Conservation (phyloP, 2,888 invertebrate genomes). For the Parnassius apollo region DNA sequence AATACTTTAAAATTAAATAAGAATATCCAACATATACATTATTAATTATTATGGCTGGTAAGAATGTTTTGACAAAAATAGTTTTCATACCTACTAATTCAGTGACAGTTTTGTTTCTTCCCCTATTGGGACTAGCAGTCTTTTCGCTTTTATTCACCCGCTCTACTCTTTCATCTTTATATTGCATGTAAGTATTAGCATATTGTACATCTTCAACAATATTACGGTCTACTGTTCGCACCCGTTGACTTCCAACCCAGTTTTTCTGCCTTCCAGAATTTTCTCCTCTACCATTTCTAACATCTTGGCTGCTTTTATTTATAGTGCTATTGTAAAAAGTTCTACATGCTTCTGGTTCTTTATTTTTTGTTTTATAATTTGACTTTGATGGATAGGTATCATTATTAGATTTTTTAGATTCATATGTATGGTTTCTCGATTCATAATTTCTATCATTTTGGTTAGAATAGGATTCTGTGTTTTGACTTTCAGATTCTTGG, state of each 20-base stretch:
- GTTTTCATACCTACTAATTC: slow-evolving; percentile 18
- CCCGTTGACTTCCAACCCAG: slow-evolving; percentile 61
- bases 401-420: slow-evolving; percentile 26
- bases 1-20: too few relatives aligned
- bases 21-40: too few relatives aligned
- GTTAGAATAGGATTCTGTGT: slow-evolving; percentile 30
- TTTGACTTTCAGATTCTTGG: slow-evolving; percentile 30
- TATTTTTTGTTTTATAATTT: slow-evolving; percentile 56
- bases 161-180: slow-evolving; percentile 48
- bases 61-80: too few relatives aligned
- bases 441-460: slow-evolving; percentile 34
- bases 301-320: slow-evolving; percentile 60
- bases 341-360: slow-evolving; percentile 56
- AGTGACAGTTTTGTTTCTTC: slow-evolving; percentile 41
- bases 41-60: too few relatives aligned
- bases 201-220: slow-evolving; percentile 67
- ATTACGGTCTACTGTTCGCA: slow-evolving; percentile 53
- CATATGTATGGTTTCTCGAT: slow-evolving; percentile 24
- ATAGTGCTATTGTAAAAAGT: slow-evolving; percentile 70
- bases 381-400: slow-evolving; percentile 44
- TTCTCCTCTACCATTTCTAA: slow-evolving; percentile 58
- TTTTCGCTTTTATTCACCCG: slow-evolving; percentile 40
- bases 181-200: slow-evolving; percentile 59
- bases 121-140: slow-evolving; percentile 51
- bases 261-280: slow-evolving; percentile 50